phyloP scores from a whole-genome alignment of 2,113 vertebrate genomes.

The Pachyramphus minor region DNA sequence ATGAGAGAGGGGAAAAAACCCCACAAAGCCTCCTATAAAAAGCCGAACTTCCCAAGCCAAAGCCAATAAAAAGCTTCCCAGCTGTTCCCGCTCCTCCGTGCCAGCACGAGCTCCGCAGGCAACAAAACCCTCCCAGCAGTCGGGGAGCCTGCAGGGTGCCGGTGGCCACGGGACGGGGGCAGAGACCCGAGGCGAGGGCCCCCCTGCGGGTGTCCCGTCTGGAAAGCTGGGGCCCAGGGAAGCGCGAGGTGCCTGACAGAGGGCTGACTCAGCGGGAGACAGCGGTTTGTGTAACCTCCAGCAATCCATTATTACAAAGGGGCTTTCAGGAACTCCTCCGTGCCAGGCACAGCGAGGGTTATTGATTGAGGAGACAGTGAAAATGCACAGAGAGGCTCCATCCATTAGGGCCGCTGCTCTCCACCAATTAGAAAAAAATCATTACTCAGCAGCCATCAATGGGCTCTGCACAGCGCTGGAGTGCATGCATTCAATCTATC shows the following conservation, averaged over 20 bases:
- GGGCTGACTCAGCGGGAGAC: conserved; percentile 67
- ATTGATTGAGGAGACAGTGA: conserved; percentile 83
- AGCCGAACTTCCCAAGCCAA: conserved; percentile 10
- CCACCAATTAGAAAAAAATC: conserved; percentile 86
- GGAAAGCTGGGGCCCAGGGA: conserved; percentile 39
- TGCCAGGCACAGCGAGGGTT: conserved; percentile 73
- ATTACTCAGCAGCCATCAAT: conserved; percentile 83
- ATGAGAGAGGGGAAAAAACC: not conserved
- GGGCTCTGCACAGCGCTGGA: conserved; percentile 72
- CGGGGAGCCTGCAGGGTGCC: not conserved
- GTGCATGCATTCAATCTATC: conserved; percentile 73
- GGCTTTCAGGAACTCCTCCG: conserved; percentile 76
- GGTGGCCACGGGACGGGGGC: not conserved
- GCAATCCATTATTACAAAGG: conserved; percentile 79
- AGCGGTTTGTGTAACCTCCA: conserved; percentile 67
- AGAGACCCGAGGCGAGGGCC: not conserved
- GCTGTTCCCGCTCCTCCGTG: not conserved
- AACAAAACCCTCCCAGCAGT: not conserved
- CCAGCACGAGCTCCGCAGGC: not conserved
- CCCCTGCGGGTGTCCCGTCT: conserved; percentile 27
- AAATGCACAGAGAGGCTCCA: conserved; percentile 78
- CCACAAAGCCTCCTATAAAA: not conserved
- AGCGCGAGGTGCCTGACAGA: conserved; percentile 47
- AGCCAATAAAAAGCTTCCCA: conserved; percentile 34
- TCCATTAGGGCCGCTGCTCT: conserved; percentile 83